Evolutionary conservation across 2,888 invertebrate genomes (phyloP).

Genomic region (Rhorus exstirpatorius): DNA sequence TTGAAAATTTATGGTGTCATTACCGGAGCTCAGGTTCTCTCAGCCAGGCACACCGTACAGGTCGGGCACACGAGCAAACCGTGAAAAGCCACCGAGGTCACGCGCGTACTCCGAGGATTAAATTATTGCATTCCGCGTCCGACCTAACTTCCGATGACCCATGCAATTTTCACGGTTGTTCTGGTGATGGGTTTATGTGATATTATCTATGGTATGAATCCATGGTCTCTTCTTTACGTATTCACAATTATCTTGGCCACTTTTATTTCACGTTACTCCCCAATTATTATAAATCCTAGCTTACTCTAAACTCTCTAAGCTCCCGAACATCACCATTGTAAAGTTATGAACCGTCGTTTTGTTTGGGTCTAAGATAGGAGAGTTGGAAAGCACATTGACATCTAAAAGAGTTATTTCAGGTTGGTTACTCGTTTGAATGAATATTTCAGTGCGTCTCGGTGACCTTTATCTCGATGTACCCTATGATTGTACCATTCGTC

Average conservation of each 20-base stretch:
- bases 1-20: slow-evolving; percentile 65
- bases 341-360: too few species aligned
- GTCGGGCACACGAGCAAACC: slow-evolving; percentile 25
- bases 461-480: slow-evolving; percentile 22
- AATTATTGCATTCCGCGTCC: slow-evolving; percentile 61
- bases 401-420: neutral
- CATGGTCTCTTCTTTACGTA: neutral
- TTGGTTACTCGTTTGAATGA: slow-evolving; percentile 21
- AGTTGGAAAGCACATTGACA: too few species aligned
- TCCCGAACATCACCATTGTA: too few species aligned
- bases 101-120: slow-evolving; percentile 53
- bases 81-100: slow-evolving; percentile 42
- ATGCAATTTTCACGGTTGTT: slow-evolving; percentile 48
- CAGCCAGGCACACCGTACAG: neutral
- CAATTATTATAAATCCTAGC: too few species aligned
- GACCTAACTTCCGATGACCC: slow-evolving; percentile 51
- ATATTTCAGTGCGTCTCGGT: slow-evolving; percentile 43
- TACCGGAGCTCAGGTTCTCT: slow-evolving; percentile 58
- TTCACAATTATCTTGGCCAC: neutral
- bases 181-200: slow-evolving; percentile 23
- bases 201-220: neutral
- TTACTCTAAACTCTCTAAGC: too few species aligned
- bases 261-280: neutral
- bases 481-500: slow-evolving; percentile 4
- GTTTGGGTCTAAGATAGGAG: too few species aligned